These are phyloP conservation scores for Rhopalosiphum padi DNA, from an alignment of 1,140 invertebrate species.

Conservation along the genomic window DNA sequence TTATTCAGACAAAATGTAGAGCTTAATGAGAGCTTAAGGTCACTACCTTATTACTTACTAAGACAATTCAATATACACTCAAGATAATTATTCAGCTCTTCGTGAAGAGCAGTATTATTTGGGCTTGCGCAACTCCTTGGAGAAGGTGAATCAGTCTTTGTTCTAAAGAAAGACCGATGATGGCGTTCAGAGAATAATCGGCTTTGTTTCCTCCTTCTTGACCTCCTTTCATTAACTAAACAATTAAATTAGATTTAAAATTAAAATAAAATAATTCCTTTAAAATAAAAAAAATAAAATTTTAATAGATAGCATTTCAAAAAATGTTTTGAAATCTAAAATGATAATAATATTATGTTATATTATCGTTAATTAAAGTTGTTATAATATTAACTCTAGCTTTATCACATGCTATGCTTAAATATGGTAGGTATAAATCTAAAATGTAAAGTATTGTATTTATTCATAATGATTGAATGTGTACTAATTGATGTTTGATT, in stretches of 20 bases:
- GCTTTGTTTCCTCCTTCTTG: not conserved
- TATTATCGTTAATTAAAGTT: no score
- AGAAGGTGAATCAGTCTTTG: not conserved
- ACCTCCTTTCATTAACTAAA: not conserved
- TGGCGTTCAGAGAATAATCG: not conserved
- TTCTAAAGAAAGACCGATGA: not conserved
- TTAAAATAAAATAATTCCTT: not conserved
- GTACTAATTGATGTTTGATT: no score
- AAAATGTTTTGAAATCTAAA: no score
- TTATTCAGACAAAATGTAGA: not conserved
- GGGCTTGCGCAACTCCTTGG: not conserved
- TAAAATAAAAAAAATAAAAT: not conserved
- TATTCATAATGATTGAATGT: no score
- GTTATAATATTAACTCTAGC: no score
- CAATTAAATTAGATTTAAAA: not conserved
- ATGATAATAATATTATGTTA: no score
- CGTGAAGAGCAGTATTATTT: not conserved
- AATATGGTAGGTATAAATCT: no score
- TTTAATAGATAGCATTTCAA: not conserved
- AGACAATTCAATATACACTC: conserved; percentile 36
- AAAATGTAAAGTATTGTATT: no score
- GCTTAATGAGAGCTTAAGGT: no score
- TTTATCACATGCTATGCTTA: no score
- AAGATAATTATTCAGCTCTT: conserved; percentile 39
- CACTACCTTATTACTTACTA: conserved; percentile 25